Evolutionary conservation across 2,888 invertebrate genomes (phyloP).

Genomic region (Lapara coniferarum): DNA sequence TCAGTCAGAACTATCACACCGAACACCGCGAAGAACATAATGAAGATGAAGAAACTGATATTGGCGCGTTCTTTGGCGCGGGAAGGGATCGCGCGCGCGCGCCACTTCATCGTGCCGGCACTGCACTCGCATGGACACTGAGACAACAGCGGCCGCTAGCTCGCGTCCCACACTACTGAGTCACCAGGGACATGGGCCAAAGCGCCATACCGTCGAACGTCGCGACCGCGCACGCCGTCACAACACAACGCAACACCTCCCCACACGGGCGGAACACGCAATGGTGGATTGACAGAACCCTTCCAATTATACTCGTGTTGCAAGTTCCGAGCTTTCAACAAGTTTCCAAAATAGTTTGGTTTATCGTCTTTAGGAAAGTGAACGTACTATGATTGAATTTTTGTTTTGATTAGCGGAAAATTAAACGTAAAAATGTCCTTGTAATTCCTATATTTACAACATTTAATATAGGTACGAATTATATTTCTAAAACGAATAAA

Average conservation of each 20-base stretch:
- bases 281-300: slow-evolving; percentile 49
- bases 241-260: slow-evolving; percentile 57
- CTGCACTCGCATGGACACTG: slow-evolving; percentile 60
- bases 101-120: slow-evolving; percentile 75
- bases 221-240: slow-evolving; percentile 49
- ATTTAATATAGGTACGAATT: too few species aligned
- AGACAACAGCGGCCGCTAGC: slow-evolving; percentile 50
- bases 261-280: slow-evolving; percentile 50
- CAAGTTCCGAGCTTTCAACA: slow-evolving; percentile 42
- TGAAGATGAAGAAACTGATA: slow-evolving; percentile 94
- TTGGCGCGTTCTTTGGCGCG: slow-evolving; percentile 91
- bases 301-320: slow-evolving; percentile 47
- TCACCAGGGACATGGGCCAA: slow-evolving; percentile 53
- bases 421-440: too few species aligned
- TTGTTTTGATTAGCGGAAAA: too few species aligned
- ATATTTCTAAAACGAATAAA: too few species aligned
- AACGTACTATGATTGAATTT: too few species aligned
- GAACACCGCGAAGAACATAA: slow-evolving; percentile 95
- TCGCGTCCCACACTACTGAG: slow-evolving; percentile 60
- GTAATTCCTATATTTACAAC: too few species aligned
- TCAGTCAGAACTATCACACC: slow-evolving; percentile 94
- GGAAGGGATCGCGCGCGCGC: slow-evolving; percentile 74
- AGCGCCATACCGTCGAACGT: slow-evolving; percentile 52
- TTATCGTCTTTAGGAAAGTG: neutral
- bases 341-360: neutral